Conservation (phyloP, 2,113 vertebrate species). For the Cyanoramphus novaezelandiae region DNA sequence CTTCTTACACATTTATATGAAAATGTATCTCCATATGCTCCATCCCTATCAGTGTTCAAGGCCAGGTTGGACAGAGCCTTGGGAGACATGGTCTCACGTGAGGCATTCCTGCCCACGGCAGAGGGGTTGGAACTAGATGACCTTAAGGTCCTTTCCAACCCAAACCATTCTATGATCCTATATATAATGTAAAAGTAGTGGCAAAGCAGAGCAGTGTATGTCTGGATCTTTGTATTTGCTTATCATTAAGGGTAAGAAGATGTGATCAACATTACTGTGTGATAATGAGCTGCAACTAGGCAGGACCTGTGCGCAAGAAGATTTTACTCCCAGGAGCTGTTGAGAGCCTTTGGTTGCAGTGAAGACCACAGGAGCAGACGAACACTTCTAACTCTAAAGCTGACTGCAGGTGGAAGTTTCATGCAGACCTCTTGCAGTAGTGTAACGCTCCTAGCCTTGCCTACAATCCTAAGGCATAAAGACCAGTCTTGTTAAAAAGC, state of each 20-base stretch:
- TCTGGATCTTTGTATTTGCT: background rate
- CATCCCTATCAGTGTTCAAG: background rate
- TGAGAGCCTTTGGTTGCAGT: background rate
- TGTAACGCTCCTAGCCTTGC: background rate
- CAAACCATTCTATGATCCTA: background rate
- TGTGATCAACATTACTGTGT: background rate
- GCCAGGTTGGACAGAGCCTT: background rate
- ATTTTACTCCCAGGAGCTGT: background rate
- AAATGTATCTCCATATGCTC: background rate
- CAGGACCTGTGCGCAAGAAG: background rate
- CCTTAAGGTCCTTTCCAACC: background rate
- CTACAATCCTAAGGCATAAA: background rate
- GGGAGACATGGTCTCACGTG: background rate
- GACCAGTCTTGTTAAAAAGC: background rate
- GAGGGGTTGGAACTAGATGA: background rate
- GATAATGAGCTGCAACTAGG: background rate
- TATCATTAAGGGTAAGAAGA: background rate
- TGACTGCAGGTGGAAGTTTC: background rate
- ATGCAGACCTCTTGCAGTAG: background rate
- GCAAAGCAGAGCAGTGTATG: background rate
- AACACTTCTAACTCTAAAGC: background rate
- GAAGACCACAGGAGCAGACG: background rate
- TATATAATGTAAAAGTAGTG: background rate
- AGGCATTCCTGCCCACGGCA: background rate
- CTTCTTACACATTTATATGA: background rate